Evolutionary conservation across 1,140 invertebrate genomes (phyloP), one percentile per base, ranked within the genome.

Genomic region (Philotrypesis tridentata): DNA sequence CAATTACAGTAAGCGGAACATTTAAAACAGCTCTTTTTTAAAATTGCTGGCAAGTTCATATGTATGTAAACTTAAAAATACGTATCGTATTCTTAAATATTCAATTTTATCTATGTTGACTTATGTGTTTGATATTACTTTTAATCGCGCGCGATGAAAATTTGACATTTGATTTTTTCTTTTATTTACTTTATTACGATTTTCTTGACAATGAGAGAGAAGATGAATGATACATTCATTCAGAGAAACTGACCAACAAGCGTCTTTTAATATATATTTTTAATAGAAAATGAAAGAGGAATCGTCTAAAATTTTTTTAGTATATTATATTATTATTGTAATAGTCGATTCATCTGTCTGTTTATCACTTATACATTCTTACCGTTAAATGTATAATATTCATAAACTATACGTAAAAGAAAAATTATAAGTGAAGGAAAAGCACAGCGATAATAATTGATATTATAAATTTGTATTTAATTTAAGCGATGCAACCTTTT

Each of bases 401-500:
- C 27, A 73, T 74, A 67, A 79, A 83, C 55, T 67, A 55, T 75
- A 75, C 31, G 27, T 72, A 77, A 68, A 61, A 79, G 48, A 79
- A 78, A 79, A 71, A 71, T n/a, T 76, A 65, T 43, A 65, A 78
- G n/a, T 79, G 27, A 73, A 82, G 67, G 21, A 72, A 83, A 79
- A 83, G 82, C 82, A 74, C 43, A 83, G 71, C 75, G 33, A 77
- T 68, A 70, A 73, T 78, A 27, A 72, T 82, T 73, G 40, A 68
- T 79, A 79, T 77, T 48, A 79, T 82, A 67, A 79, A 83, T 83
- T 79, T 75, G 31, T 83, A 83, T 83, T 83, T 82, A 65, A 79
- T 74, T 79, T 79, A 79, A 83, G 82, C 82, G 79, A 79, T 76
- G 78, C 78, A 83, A 80, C 67, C 55, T 79, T 82, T 83, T 83